phyloP scores from a whole-genome alignment of 2,797 vertebrate genomes.

The Pteropus rufus region DNA sequence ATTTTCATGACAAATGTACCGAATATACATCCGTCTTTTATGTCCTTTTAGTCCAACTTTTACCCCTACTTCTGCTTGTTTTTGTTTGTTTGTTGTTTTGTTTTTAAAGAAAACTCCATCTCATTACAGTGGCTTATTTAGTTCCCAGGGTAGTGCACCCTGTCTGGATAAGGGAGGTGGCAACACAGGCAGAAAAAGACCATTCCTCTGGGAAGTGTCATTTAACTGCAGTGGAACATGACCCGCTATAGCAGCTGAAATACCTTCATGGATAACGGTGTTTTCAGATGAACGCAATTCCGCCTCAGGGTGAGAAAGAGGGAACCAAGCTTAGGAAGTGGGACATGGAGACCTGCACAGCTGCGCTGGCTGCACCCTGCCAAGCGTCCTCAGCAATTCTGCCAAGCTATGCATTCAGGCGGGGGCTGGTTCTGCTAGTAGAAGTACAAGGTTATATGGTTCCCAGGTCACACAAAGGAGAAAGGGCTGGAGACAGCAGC shows the following conservation, averaged over 20 bases:
- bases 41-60: constrained; percentile 11
- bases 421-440: background rate
- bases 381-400: background rate
- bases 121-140: background rate
- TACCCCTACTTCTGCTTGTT: background rate
- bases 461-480: background rate
- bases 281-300: background rate
- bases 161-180: background rate
- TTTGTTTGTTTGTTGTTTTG: background rate
- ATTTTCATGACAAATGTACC: background rate
- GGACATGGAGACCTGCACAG: background rate
- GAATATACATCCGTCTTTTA: background rate
- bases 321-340: background rate
- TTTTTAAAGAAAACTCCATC: background rate
- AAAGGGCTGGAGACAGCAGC: background rate
- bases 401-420: background rate
- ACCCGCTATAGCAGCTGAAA: background rate
- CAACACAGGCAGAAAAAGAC: background rate
- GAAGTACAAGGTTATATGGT: background rate
- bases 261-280: background rate
- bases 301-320: background rate
- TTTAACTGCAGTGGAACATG: background rate
- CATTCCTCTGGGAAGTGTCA: background rate
- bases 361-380: background rate
- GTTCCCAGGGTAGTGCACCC: background rate